Conservation (phyloP, 2,797 vertebrate genomes). For the Cetoscarus ocellatus region DNA sequence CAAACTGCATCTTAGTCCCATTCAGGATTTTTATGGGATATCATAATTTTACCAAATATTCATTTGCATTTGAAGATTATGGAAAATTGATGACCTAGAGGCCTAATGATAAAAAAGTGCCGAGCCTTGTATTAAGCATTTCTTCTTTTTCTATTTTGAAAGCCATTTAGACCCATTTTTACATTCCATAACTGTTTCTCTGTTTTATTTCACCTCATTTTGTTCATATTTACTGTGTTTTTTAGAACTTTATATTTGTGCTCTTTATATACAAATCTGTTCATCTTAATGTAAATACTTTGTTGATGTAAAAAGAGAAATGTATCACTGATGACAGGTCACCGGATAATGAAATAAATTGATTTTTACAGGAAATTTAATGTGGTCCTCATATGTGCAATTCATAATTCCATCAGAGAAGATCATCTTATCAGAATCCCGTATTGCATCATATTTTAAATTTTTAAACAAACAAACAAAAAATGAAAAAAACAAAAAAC, state of each 20-base stretch:
- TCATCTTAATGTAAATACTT: constrained; percentile 56
- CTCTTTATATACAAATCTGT: constrained; percentile 1
- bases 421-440: background rate
- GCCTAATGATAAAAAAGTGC: constrained; percentile 11
- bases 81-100: constrained; percentile 7
- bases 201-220: constrained; percentile 23
- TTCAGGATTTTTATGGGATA: too few relatives aligned
- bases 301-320: constrained; percentile 33
- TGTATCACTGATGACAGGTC: constrained; percentile 22
- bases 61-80: too few relatives aligned
- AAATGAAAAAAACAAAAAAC: too few relatives aligned
- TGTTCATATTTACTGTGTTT: constrained; percentile 14
- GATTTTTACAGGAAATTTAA: constrained; percentile 53
- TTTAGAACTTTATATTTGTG: constrained; percentile 10
- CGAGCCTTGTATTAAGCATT: constrained; percentile 61
- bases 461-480: too few relatives aligned
- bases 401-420: background rate
- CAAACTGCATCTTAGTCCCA: too few relatives aligned
- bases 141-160: constrained; percentile 29
- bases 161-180: constrained; percentile 68
- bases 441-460: too few relatives aligned
- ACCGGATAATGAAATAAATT: constrained; percentile 57
- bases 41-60: too few relatives aligned
- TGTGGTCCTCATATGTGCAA: constrained; percentile 3
- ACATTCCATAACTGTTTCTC: constrained; percentile 67